Evolutionary conservation across 2,888 invertebrate genomes (phyloP).

Genomic region (Epistrophe grossulariae): DNA sequence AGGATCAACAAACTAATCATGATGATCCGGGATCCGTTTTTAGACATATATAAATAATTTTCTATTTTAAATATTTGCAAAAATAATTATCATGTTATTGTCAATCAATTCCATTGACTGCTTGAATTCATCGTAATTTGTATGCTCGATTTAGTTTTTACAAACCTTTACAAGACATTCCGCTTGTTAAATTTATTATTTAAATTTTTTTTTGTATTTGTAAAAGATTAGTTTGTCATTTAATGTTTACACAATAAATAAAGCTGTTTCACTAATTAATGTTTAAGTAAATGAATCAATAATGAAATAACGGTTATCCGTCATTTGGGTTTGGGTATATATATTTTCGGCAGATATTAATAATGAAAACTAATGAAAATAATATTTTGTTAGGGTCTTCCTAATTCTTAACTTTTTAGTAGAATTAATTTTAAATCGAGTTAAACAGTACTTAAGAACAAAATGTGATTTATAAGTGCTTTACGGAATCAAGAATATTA

Average conservation of each 20-base stretch:
- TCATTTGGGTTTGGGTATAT: not conserved
- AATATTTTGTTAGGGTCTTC: no score
- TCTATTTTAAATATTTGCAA: constrained; percentile 2
- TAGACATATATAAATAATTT: no score
- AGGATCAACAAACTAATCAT: not conserved
- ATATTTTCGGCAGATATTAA: not conserved
- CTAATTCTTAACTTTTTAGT: no score
- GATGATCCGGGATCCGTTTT: not conserved
- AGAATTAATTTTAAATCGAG: no score
- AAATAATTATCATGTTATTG: not conserved
- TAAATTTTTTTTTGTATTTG: not conserved
- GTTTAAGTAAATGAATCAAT: not conserved
- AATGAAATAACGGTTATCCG: not conserved
- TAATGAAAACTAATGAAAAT: not conserved
- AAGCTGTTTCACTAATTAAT: constrained; percentile 14
- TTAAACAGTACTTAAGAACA: no score
- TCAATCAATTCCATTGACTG: not conserved
- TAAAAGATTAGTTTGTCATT: not conserved
- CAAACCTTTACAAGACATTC: not conserved
- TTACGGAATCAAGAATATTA: no score
- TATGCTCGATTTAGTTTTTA: constrained; percentile 9
- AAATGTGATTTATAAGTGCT: no score
- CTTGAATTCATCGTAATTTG: not conserved
- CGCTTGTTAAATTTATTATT: not conserved
- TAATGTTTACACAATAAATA: not conserved